Evolutionary conservation across 2,797 vertebrate genomes (phyloP).

Genomic region (Protonibea diacanthus): DNA sequence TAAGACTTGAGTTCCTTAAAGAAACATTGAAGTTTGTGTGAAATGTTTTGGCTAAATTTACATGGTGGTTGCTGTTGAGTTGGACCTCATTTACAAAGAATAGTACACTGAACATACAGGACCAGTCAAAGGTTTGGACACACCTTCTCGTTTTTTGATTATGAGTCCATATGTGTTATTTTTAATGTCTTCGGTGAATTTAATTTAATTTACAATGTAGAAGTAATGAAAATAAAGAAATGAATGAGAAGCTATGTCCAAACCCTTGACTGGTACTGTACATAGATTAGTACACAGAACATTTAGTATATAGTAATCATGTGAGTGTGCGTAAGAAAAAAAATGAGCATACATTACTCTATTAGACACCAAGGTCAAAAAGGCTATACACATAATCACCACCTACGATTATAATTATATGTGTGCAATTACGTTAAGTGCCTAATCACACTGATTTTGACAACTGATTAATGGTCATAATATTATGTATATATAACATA

Average conservation of each 20-base stretch:
- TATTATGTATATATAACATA: not conserved
- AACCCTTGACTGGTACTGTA: too few relatives aligned
- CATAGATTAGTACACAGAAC: not conserved
- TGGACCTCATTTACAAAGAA: not conserved
- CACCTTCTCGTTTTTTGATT: too few relatives aligned
- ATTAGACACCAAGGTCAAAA: slow-evolving; percentile 26
- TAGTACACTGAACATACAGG: not conserved
- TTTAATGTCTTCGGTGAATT: too few relatives aligned
- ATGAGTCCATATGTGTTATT: too few relatives aligned
- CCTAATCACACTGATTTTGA: not conserved
- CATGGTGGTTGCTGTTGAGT: not conserved
- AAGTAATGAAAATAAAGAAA: too few relatives aligned
- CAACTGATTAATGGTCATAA: slow-evolving; percentile 6
- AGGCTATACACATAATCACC: slow-evolving; percentile 7
- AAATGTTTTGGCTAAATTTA: not conserved
- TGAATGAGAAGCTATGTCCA: too few relatives aligned
- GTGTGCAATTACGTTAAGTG: slow-evolving; percentile 22
- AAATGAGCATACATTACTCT: not conserved
- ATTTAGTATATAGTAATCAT: not conserved
- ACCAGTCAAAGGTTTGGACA: too few relatives aligned
- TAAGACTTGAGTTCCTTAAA: not conserved
- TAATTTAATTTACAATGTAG: too few relatives aligned
- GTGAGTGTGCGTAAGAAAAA: slow-evolving; percentile 7
- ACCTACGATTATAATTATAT: slow-evolving; percentile 4
- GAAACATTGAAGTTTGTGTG: not conserved